phyloP scores from a whole-genome alignment of 2,113 vertebrate genomes.

The Anser cygnoides region DNA sequence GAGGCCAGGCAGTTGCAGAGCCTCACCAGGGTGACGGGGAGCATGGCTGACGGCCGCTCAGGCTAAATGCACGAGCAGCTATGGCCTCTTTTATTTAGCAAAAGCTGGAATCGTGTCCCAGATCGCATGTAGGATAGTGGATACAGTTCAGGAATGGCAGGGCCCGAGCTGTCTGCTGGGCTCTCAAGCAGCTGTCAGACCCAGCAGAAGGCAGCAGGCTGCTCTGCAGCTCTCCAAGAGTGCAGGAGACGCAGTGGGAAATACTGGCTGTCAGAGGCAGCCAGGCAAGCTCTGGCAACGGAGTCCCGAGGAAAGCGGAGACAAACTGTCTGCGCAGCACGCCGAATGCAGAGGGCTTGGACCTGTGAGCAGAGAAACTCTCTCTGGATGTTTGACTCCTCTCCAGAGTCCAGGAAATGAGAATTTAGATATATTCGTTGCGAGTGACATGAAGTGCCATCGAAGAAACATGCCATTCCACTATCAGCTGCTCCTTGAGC shows the following conservation, averaged over 20 bases:
- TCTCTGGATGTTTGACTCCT: not conserved
- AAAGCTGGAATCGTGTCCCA: not conserved
- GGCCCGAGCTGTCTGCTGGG: not conserved
- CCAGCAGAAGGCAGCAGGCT: not conserved
- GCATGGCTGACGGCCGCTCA: fast-evolving
- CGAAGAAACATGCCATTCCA: fast-evolving
- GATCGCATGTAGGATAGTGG: not conserved
- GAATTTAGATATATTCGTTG: not conserved
- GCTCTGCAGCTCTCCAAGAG: not conserved
- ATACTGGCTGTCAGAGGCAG: not conserved
- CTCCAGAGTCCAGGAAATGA: slow-evolving; percentile 17
- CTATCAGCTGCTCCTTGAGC: not conserved
- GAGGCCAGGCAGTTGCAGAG: not conserved
- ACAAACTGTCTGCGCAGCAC: slow-evolving; percentile 44
- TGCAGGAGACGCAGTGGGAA: not conserved
- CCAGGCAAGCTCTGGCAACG: not conserved
- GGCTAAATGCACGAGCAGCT: not conserved
- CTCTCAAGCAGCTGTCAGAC: not conserved
- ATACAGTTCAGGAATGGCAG: not conserved
- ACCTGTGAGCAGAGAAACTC: not conserved
- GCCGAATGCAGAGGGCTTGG: slow-evolving; percentile 15
- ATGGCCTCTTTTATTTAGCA: not conserved
- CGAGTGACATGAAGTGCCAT: not conserved
- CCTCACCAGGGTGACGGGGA: not conserved
- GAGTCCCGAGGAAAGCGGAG: not conserved